Conservation (phyloP, 2,797 vertebrate genomes). For the Lacerta bilineata region DNA sequence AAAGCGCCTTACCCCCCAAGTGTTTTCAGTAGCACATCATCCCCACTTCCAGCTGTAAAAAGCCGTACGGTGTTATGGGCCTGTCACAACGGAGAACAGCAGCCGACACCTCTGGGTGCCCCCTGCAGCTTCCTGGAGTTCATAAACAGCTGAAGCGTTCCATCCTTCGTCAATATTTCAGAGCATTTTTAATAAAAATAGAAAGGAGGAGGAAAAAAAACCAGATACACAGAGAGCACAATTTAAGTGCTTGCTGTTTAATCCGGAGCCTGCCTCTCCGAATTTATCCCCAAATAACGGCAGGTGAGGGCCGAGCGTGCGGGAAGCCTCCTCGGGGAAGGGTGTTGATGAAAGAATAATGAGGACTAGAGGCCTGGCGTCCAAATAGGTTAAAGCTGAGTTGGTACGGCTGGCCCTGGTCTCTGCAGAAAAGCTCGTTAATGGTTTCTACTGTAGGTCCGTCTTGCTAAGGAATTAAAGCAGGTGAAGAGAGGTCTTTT, state of each 20-base stretch:
- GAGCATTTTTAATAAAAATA: not conserved
- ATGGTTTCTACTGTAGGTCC: not conserved
- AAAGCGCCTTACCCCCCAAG: too few relatives aligned
- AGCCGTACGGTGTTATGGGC: too few relatives aligned
- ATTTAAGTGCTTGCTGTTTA: not conserved
- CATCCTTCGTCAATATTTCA: conserved; percentile 13
- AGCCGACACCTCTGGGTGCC: accelerated
- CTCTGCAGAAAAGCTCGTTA: not conserved
- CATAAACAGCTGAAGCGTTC: not conserved
- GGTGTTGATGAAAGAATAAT: not conserved
- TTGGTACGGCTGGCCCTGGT: not conserved
- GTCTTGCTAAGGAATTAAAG: too few relatives aligned
- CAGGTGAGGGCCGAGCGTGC: too few relatives aligned
- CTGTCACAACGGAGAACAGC: not conserved
- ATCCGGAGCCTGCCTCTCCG: not conserved
- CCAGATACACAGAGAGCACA: not conserved
- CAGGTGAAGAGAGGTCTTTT: too few relatives aligned
- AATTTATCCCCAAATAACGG: not conserved
- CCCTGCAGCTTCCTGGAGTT: not conserved
- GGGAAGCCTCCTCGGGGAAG: not conserved
- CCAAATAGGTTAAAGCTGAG: not conserved
- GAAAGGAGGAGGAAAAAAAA: too few relatives aligned
- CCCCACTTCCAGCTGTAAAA: too few relatives aligned
- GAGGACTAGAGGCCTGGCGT: not conserved
- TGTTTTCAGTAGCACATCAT: too few relatives aligned